Percentiles rank a stretch among this genome's conserved stretches.
Evolutionary conservation across 1,140 invertebrate species (phyloP).

Genomic region (Lepidostoma basale): DNA sequence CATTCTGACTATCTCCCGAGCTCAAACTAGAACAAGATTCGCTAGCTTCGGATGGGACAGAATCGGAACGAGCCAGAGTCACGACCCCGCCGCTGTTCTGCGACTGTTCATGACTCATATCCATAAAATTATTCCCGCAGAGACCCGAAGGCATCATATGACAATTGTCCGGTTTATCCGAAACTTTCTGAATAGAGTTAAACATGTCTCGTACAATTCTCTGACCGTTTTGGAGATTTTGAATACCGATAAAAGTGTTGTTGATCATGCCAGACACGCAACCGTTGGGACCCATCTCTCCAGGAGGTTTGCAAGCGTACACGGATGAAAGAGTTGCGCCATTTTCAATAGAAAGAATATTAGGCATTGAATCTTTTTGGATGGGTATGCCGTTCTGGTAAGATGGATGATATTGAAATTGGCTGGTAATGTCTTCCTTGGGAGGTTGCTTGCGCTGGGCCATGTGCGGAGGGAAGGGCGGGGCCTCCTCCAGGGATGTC

Average conservation of each 20-base stretch:
- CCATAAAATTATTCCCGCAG: constrained; percentile 31
- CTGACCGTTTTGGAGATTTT: constrained; percentile 27
- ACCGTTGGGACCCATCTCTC: constrained; percentile 17
- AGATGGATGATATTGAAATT: constrained; percentile 35
- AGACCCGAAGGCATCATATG: background rate
- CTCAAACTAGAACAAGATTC: constrained; percentile 43
- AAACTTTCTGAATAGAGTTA: constrained; percentile 13
- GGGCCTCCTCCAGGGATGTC: background rate
- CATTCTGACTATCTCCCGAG: constrained; percentile 38
- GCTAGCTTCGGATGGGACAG: constrained; percentile 39
- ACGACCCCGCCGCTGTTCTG: background rate
- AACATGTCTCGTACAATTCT: constrained; percentile 35
- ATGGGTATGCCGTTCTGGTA: constrained; percentile 36
- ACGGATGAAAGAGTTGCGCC: background rate
- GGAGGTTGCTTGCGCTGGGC: constrained; percentile 5
- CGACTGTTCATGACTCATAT: constrained; percentile 27
- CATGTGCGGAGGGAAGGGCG: background rate
- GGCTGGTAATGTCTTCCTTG: constrained; percentile 24
- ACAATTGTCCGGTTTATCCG: constrained; percentile 29
- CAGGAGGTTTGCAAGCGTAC: constrained; percentile 33
- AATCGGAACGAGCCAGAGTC: constrained; percentile 33
- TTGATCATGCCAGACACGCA: constrained; percentile 28
- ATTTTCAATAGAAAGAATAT: constrained; percentile 29
- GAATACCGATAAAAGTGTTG: constrained; percentile 33
- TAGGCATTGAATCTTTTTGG: constrained; percentile 29